These are phyloP conservation scores for Cydia splendana DNA, from an alignment of 1,140 invertebrate species.

Conservation along the genomic window DNA sequence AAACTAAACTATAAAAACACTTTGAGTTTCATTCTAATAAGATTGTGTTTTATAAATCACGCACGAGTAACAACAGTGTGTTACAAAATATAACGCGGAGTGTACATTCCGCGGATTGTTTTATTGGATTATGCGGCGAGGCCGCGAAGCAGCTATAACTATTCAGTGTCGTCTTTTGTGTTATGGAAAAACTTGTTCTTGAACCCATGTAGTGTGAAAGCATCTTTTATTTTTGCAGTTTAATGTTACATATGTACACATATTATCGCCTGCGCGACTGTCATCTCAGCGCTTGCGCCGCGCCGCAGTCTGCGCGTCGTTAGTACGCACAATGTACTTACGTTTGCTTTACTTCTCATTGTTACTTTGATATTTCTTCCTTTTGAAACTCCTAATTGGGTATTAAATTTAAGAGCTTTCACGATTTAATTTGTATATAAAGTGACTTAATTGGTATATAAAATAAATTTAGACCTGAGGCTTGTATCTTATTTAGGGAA, in stretches of 20 bases:
- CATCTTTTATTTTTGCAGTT: slow-evolving; percentile 79
- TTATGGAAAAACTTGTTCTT: slow-evolving; percentile 80
- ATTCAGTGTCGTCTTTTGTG: slow-evolving; percentile 80
- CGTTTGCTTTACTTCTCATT: slow-evolving; percentile 38
- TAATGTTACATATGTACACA: slow-evolving; percentile 80
- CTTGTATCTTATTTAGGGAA: too few species aligned
- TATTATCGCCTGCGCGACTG: slow-evolving; percentile 73
- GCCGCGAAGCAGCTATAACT: slow-evolving; percentile 79
- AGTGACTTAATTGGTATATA: background rate
- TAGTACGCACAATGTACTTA: slow-evolving; percentile 43
- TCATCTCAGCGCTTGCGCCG: slow-evolving; percentile 57
- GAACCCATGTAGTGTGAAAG: slow-evolving; percentile 80
- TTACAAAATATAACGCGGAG: slow-evolving; percentile 50
- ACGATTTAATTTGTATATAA: background rate
- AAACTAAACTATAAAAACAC: too few species aligned
- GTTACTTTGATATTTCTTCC: slow-evolving; percentile 45
- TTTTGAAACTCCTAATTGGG: slow-evolving; percentile 31
- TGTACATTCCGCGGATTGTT: slow-evolving; percentile 78
- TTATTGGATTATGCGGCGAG: slow-evolving; percentile 79
- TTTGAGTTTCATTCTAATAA: too few species aligned
- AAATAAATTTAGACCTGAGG: background rate
- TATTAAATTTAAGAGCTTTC: background rate
- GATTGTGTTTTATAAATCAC: background rate
- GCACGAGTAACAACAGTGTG: background rate
- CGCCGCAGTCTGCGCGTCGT: slow-evolving; percentile 49